Base-by-base conservation (phyloP, 2,797 vertebrate species). In the Cynodonichthys magdalenae region DNA sequence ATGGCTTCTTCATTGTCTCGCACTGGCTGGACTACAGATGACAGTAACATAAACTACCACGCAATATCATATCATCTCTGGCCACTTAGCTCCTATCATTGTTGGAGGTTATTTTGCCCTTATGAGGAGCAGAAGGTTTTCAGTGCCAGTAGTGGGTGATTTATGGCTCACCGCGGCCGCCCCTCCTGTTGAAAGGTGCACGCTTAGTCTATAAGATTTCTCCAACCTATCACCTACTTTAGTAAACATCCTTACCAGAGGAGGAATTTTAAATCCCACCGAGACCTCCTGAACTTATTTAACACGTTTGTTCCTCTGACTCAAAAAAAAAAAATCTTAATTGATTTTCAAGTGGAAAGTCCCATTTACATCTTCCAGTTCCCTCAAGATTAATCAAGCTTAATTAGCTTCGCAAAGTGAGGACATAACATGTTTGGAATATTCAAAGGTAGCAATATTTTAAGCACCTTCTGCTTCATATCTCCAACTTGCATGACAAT, bases 21-120 rank as follows among this genome's bases (percentile, higher is more conserved):
- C 91, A 89, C 91, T 89, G 83, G 77, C 62, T 83, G 68, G 90
- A 83, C 92, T 91, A 92, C 88, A 89, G 93, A 94, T 92, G 91
- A 90, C 91, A 71, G 77, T 83, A 68, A 82, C 91, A 91, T 93
- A 91, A 93, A 93, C 91, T 87, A 90, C 83, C 75, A 65, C 71
- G 79, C 82, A 86, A 84, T 88, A 89, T 87, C 90, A 84, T 86
- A 91, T 90, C 89, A 90, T 93, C 92, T 92, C 89, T 85, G 89
- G 89, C 88, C 92, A 92, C 91, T 92, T 90, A 90, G 86, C 86
- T 87, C 80, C 82, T 84, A 81, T 89, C 89, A 86, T 87, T 90
- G 90, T 87, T 82, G 67, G 85, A 86, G 90, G 92, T 92, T 92
- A 90, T 92, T 92, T 91, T 89, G 90, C 84, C 88, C 90, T 91